Conservation (phyloP, 1,140 invertebrate species). For the Diorhabda carinulata region DNA sequence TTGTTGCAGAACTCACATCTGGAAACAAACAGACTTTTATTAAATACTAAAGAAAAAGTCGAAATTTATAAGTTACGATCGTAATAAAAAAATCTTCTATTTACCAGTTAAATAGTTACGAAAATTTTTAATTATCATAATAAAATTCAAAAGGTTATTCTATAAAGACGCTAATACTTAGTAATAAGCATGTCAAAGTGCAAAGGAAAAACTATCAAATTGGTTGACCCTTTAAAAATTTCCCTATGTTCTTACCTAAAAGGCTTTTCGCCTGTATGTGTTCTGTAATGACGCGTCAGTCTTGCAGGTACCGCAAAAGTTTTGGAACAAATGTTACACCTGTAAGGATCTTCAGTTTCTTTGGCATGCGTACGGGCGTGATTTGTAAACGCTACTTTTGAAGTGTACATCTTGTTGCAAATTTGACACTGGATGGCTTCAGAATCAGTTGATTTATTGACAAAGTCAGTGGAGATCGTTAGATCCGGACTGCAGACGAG, state of each 20-base stretch:
- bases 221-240: background rate
- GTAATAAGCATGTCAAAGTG: background rate
- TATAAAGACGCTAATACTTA: no score
- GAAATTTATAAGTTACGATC: background rate
- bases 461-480: slow-evolving; percentile 31
- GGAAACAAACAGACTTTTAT: slow-evolving; percentile 1
- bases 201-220: background rate
- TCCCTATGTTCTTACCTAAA: slow-evolving; percentile 38
- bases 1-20: slow-evolving; percentile 90
- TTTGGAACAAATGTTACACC: slow-evolving; percentile 87
- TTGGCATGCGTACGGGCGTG: slow-evolving; percentile 59
- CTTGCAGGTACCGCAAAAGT: slow-evolving; percentile 89
- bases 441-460: slow-evolving; percentile 16
- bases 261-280: slow-evolving; percentile 70
- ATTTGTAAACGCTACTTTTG: slow-evolving; percentile 58
- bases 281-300: slow-evolving; percentile 84
- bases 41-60: background rate
- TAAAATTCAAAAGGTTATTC: no score
- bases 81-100: no score
- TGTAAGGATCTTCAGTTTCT: slow-evolving; percentile 69
- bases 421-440: slow-evolving; percentile 50
- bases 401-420: slow-evolving; percentile 58
- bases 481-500: slow-evolving; percentile 47
- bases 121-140: no score
- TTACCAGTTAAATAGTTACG: no score